Conservation (phyloP, 37 sponge, comb jelly and placozoan species). For the Axinella damicornis region DNA sequence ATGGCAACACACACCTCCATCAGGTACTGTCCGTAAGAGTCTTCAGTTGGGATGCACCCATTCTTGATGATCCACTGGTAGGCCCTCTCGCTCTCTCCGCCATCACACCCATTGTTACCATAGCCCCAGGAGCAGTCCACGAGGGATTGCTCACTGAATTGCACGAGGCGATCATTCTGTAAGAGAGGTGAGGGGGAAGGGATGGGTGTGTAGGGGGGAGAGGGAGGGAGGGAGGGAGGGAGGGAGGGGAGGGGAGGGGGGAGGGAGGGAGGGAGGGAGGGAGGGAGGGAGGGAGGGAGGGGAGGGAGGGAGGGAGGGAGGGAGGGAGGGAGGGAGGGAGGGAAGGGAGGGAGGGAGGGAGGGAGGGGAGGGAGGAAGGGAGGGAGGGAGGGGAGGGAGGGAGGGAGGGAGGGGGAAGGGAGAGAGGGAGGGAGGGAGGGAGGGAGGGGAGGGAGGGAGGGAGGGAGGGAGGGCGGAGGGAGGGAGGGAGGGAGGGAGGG, state of each 20-base stretch:
- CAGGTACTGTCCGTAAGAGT: conserved; percentile 83
- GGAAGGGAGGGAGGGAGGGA: not conserved
- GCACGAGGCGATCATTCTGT: conserved; percentile 42
- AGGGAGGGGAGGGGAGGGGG: conserved; percentile 1
- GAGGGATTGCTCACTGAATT: conserved; percentile 83
- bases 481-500: too few species aligned
- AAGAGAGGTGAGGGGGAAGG: not conserved
- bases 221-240: not conserved
- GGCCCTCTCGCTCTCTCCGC: conserved; percentile 95
- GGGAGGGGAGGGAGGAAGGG: not conserved
- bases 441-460: not conserved
- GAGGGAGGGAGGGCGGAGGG: not conserved
- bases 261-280: not conserved
- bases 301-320: conserved; percentile 10
- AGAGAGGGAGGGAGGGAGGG: not conserved
- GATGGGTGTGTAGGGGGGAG: not conserved
- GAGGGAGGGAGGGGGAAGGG: not conserved
- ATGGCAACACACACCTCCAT: conserved; percentile 71
- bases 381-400: not conserved
- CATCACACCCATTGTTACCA: conserved; percentile 99
- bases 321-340: not conserved
- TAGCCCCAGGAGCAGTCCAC: conserved; percentile 97
- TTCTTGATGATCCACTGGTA: conserved; percentile 92
- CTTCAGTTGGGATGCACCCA: conserved; percentile 87
- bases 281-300: conserved; percentile 18